Evolutionary conservation across 2,797 vertebrate genomes (phyloP).

Genomic region (Lepus oiostolus): DNA sequence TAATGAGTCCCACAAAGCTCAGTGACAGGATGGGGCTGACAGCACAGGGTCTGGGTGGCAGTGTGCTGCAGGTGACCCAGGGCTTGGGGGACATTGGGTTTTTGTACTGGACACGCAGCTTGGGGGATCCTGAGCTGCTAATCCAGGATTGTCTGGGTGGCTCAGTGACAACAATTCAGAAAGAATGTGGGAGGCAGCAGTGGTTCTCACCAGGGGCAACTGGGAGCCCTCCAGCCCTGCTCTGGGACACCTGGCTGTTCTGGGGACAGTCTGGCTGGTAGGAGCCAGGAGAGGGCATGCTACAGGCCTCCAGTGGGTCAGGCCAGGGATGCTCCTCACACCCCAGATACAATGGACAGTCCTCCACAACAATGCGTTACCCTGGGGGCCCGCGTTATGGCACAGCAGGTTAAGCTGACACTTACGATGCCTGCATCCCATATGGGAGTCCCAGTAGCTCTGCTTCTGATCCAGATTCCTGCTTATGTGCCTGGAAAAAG

Average conservation of each 20-base stretch:
- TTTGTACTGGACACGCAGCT: background rate
- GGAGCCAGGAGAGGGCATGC: background rate
- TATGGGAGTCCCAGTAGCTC: no score
- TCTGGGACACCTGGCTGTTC: background rate
- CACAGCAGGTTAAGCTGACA: no score
- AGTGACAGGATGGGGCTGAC: background rate
- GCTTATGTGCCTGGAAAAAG: no score
- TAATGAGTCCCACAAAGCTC: background rate
- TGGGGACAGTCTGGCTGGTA: background rate
- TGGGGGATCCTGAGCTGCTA: background rate
- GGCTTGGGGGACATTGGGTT: background rate
- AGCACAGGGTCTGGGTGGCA: background rate
- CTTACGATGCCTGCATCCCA: no score
- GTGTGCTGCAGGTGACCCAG: background rate
- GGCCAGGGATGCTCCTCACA: background rate
- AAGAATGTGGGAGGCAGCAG: background rate
- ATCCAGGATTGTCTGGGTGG: background rate
- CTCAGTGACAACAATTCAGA: background rate
- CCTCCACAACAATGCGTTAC: background rate
- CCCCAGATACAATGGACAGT: no score
- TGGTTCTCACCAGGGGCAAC: background rate
- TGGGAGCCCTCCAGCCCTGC: background rate
- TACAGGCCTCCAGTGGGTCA: background rate
- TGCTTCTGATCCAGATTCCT: no score
- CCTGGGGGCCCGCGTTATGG: no score